phyloP scores from a whole-genome alignment of 2,113 vertebrate species.

The Melanostigma gelatinosum region DNA sequence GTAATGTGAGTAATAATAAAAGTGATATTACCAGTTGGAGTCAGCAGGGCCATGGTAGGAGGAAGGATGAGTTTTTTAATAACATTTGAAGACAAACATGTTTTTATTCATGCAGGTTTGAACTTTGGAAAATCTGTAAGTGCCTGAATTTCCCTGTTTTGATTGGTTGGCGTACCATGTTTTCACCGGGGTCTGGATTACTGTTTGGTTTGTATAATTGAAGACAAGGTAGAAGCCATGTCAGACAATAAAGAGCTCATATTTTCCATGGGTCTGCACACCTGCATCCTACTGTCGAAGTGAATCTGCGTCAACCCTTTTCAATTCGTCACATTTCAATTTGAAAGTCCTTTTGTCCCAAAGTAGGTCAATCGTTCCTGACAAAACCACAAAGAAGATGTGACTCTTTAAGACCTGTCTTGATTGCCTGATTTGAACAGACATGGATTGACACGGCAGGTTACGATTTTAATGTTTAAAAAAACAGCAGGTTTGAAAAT shows the following conservation, averaged over 20 bases:
- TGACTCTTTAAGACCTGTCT: conserved; percentile 20
- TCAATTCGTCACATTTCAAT: not conserved
- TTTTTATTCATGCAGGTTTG: not conserved
- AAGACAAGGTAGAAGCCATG: not conserved
- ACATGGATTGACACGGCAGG: conserved; percentile 24
- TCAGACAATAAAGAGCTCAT: not conserved
- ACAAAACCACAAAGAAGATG: conserved; percentile 24
- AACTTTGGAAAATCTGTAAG: not conserved
- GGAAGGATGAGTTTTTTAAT: not conserved
- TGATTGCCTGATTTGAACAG: conserved; percentile 38
- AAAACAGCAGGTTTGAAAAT: conserved; percentile 32
- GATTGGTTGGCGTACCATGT: not conserved
- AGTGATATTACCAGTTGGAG: too few relatives aligned
- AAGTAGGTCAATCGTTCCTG: conserved; percentile 41
- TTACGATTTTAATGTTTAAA: conserved; percentile 26
- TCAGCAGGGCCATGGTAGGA: too few relatives aligned
- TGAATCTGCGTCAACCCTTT: conserved; percentile 11
- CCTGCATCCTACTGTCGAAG: not conserved
- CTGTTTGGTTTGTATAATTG: not conserved
- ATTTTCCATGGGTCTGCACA: conserved; percentile 6
- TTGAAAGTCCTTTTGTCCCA: conserved; percentile 23
- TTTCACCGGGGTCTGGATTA: not conserved
- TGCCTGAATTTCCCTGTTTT: not conserved
- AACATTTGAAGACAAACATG: not conserved
- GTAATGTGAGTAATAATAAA: too few relatives aligned